Conservation (phyloP, 1,140 invertebrate species). For the Hesperophylax magnus region DNA sequence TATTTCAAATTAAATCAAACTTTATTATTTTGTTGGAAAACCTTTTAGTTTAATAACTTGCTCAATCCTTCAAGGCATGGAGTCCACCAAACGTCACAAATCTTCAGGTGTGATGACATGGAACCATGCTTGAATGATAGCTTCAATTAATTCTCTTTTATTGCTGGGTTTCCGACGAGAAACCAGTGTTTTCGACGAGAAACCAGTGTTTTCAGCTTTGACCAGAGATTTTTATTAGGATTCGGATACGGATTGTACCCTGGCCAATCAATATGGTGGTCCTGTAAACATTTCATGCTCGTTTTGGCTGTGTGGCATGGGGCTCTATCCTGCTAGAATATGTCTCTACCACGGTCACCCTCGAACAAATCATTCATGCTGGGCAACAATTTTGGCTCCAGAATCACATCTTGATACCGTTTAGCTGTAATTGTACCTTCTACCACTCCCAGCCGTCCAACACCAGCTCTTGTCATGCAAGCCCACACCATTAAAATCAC, state of each 20-base stretch:
- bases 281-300: neutral
- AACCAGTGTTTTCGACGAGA: neutral
- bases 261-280: neutral
- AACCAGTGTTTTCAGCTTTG: too few relatives aligned
- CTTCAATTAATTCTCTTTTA: neutral
- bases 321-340: neutral
- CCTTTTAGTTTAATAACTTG: neutral
- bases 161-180: too few relatives aligned
- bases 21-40: too few relatives aligned
- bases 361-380: constrained; percentile 15
- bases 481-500: neutral
- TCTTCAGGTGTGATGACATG: neutral
- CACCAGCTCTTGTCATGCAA: too few relatives aligned
- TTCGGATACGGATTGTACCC: neutral
- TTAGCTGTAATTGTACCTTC: neutral
- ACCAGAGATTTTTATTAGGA: too few relatives aligned
- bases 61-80: neutral
- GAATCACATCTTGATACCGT: neutral
- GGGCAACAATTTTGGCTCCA: neutral
- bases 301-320: neutral
- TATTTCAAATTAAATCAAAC: neutral
- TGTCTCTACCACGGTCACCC: neutral
- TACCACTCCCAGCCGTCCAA: too few relatives aligned
- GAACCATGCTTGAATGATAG: neutral
- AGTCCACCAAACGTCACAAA: neutral